A percentile compares a stretch with the other conserved stretches of the same genome.
Conservation (phyloP, 2,888 invertebrate genomes). For the Abrostola tripartita region DNA sequence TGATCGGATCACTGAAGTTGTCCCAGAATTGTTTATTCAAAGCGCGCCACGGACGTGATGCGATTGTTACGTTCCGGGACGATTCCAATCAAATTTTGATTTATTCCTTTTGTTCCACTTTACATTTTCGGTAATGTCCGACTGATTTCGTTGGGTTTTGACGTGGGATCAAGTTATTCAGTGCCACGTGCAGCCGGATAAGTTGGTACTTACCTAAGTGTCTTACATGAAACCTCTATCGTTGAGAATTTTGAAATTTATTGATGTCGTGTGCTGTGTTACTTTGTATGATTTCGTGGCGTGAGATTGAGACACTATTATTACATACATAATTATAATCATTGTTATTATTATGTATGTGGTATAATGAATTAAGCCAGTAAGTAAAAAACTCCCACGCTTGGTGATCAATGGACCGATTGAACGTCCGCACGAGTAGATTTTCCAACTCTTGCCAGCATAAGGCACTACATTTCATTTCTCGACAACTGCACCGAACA, state of each 20-base stretch:
- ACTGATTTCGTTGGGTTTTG: slow-evolving; percentile 61
- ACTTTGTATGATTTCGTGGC: no score
- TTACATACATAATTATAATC: no score
- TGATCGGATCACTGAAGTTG: slow-evolving; percentile 60
- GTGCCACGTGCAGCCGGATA: background rate
- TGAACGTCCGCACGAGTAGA: background rate
- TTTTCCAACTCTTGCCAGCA: background rate
- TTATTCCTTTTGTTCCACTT: slow-evolving; percentile 72
- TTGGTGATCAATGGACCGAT: no score
- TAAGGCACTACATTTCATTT: slow-evolving; percentile 4
- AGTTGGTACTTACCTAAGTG: background rate
- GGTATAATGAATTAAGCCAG: no score
- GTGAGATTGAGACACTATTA: no score
- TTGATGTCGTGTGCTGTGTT: background rate
- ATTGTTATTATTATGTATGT: no score
- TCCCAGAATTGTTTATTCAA: slow-evolving; percentile 76
- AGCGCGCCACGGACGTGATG: slow-evolving; percentile 71
- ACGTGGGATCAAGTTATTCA: slow-evolving; percentile 40
- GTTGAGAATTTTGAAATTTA: background rate
- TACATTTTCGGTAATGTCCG: slow-evolving; percentile 60
- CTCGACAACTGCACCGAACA: slow-evolving; percentile 7
- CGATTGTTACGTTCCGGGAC: slow-evolving; percentile 74
- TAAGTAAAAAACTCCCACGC: no score
- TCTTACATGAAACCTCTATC: background rate
- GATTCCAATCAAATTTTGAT: slow-evolving; percentile 78